Conservation (phyloP, 2,113 vertebrate genomes). For the Bos javanicus region DNA sequence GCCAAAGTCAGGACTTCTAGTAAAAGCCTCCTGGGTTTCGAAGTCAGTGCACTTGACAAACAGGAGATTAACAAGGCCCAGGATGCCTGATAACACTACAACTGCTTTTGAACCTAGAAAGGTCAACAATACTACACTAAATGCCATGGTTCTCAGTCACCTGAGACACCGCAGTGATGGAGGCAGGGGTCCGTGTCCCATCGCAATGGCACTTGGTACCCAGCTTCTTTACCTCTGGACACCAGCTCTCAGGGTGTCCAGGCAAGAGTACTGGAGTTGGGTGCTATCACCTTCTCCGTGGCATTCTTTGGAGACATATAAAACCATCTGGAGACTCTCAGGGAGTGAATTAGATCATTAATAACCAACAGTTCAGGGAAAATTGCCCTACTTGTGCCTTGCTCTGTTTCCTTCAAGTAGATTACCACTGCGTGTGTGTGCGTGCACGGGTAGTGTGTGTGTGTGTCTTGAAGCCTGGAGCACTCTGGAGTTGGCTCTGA, state of each 20-base stretch:
- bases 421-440: neutral
- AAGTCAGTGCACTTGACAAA: constrained; percentile 86
- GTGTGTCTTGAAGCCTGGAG: neutral
- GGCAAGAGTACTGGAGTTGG: too few species aligned
- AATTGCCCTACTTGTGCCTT: neutral
- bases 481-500: neutral
- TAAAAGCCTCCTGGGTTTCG: constrained; percentile 71
- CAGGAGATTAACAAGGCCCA: constrained; percentile 76
- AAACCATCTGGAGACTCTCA: neutral
- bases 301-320: neutral
- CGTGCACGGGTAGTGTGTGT: accelerated
- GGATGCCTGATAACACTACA: constrained; percentile 79
- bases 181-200: constrained; percentile 82
- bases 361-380: neutral
- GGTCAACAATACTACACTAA: constrained; percentile 79
- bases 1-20: neutral
- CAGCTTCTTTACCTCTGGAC: constrained; percentile 89
- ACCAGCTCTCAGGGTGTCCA: constrained; percentile 67
- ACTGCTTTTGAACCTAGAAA: constrained; percentile 78
- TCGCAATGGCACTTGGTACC: constrained; percentile 90
- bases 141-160: constrained; percentile 77
- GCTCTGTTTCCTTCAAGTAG: neutral
- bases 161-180: constrained; percentile 69
- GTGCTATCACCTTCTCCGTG: too few species aligned
- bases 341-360: neutral